Conservation (phyloP, 2,888 invertebrate species). For the Drosophila hawaiiensis region DNA sequence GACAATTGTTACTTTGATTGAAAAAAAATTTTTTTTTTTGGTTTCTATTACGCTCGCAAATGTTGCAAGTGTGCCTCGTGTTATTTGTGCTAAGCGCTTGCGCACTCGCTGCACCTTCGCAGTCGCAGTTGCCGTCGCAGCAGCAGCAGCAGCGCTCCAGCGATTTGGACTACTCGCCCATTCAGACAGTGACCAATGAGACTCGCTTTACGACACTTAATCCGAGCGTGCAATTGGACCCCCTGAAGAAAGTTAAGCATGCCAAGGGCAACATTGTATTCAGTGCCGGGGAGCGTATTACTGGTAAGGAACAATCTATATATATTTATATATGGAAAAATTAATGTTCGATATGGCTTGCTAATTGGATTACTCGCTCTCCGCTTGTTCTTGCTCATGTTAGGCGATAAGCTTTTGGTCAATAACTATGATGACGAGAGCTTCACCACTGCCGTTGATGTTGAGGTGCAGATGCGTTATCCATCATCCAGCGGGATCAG, state of each 20-base stretch:
- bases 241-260: conserved; percentile 75
- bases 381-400: neutral
- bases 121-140: neutral
- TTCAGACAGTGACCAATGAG: conserved; percentile 69
- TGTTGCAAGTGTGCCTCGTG: conserved; percentile 37
- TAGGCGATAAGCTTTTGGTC: conserved; percentile 79
- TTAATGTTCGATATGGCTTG: neutral
- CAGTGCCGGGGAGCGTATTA: conserved; percentile 73
- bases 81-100: conserved; percentile 35
- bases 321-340: neutral
- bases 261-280: conserved; percentile 83
- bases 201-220: conserved; percentile 62
- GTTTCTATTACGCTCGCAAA: conserved; percentile 16
- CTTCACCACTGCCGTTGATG: conserved; percentile 71
- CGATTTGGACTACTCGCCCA: conserved; percentile 75
- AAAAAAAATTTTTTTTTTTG: neutral
- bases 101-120: conserved; percentile 38
- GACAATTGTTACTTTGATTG: neutral
- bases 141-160: conserved; percentile 41
- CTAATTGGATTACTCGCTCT: conserved; percentile 5
- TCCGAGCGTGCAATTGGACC: conserved; percentile 55
- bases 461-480: conserved; percentile 77
- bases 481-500: conserved; percentile 52
- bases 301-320: conserved; percentile 63
- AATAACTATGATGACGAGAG: conserved; percentile 72